Evolutionary conservation across 2,797 vertebrate genomes (phyloP), one percentile per base, ranked within the genome.

Genomic region (Phrynocephalus guinanensis): DNA sequence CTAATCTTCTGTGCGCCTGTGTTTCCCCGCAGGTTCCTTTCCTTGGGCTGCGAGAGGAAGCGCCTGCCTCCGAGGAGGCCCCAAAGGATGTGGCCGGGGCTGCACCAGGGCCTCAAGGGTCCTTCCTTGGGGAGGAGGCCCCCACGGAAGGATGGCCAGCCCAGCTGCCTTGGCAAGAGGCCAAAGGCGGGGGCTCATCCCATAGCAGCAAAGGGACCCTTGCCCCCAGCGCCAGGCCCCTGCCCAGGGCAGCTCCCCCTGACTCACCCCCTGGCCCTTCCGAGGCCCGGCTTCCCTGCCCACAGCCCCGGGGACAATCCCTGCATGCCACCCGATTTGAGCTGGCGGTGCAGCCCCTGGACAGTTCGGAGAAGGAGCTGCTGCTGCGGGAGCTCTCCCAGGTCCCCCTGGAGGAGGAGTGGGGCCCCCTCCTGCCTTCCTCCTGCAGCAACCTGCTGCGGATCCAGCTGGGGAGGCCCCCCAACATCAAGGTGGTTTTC

Each of bases 401-500:
- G 38, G 26, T 26, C 10, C 7, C 56, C 4, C 3, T 38, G 7
- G 66, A 70, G 7, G 26, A 30, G 1, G 9, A 0, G 0, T 28
- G 5, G 22, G 4, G 5, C 0, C 13, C 1, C 0, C 1, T 73
- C 3, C 30, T 10, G 0, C 0, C 13, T 0, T 52, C 33, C 10
- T 72, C 78, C 22, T 5, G 86, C 33, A 1, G 13, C 91, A 71
- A 84, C 73, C 77, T 10, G 86, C 48, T 28, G 0, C 30, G 44
- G 3, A 44, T 82, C 4, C 84, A 13, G 72, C 10, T 13, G 0
- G 68, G 24, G 1, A 6, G 66, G 0, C 33, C 33, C 0, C 70
- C 22, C 0, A 6, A 0, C 0, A 83, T 3, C 50, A 11, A 2
- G 0, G 67, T 30, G 0, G 1, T 3, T 0, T 79, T 28, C 56